These are phyloP conservation scores for Acanthurus leucopareius DNA, from an alignment of 2,797 vertebrate species.

Conservation along the genomic window DNA sequence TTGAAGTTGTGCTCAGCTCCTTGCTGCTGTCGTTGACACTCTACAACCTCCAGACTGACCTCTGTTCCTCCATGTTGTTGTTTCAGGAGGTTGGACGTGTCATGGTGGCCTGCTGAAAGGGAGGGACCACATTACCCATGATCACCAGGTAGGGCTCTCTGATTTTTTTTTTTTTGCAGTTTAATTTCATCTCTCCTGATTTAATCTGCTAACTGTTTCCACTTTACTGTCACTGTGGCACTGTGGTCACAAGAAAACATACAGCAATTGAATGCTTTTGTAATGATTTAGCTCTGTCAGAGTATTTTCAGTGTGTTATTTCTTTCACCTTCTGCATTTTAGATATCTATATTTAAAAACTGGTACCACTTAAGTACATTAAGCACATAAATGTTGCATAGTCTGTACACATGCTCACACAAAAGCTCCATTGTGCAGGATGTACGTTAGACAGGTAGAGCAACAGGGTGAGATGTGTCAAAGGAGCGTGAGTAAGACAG, in stretches of 20 bases:
- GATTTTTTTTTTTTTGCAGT: neutral
- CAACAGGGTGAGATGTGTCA: constrained; percentile 13
- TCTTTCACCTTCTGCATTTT: neutral
- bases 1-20: neutral
- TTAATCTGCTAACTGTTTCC: neutral
- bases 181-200: neutral
- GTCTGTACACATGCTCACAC: neutral
- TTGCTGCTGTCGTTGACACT: constrained; percentile 1
- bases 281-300: no score
- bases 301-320: neutral
- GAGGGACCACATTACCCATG: constrained; percentile 40
- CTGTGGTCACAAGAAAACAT: neutral
- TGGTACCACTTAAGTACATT: neutral
- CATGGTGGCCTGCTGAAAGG: constrained; percentile 67
- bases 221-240: neutral
- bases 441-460: constrained; percentile 14
- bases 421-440: neutral
- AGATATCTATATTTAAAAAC: neutral
- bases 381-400: neutral
- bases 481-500: constrained; percentile 48
- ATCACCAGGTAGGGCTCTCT: constrained; percentile 61
- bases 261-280: neutral
- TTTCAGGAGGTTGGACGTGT: constrained; percentile 71
- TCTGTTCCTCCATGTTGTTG: constrained; percentile 42
- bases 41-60: constrained; percentile 51